Evolutionary conservation across 2,797 vertebrate species (phyloP), one percentile per base, ranked within the genome.

Genomic region (Enteromius paludinosus): DNA sequence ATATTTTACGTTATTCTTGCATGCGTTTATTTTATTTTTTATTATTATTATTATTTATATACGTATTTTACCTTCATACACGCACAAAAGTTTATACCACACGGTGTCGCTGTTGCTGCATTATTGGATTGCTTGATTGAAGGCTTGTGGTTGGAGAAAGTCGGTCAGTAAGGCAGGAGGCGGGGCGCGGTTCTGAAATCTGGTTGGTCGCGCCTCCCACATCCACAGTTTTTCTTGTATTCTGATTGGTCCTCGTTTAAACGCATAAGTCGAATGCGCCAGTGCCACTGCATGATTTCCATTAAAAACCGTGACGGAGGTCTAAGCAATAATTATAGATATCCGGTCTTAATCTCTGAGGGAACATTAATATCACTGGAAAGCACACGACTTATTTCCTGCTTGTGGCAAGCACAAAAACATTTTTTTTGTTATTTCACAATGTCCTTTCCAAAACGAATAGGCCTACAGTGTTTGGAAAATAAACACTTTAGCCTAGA

Each of bases 161-260:
- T 68, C 41, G 45, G 79, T 75, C 69, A 81, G 69, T 78, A 61
- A 78, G 64, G 41, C 73, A 68, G 54, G 47, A 68, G 85, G 81
- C 71, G 86, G 84, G 83, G 20, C 25, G 25, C 41, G 9, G 3
- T 33, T 82, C 52, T 68, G 3, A 73, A 75, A 59, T 43, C 59
- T 80, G 83, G 85, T 86, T 89, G 86, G 86, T 86, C 86, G 74
- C 83, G 72, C 85, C 86, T 87, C 72, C 83, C 11, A 45, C 30
- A 17, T 15, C 25, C 12, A 5, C 12, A 49, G 69, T 28, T 25
- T 28, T 6, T 33, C 49, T 62, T 10, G 30, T 12, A 25, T 73
- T 76, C 7, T 43, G n/a, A 86, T 85, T 86, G 81, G 85, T 4
- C 23, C 9, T 68, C 3, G 12, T 43, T 43, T 52, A 15, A 25